Evolutionary conservation across 2,113 vertebrate species (phyloP).

Genomic region (Thamnaconus septentrionalis): DNA sequence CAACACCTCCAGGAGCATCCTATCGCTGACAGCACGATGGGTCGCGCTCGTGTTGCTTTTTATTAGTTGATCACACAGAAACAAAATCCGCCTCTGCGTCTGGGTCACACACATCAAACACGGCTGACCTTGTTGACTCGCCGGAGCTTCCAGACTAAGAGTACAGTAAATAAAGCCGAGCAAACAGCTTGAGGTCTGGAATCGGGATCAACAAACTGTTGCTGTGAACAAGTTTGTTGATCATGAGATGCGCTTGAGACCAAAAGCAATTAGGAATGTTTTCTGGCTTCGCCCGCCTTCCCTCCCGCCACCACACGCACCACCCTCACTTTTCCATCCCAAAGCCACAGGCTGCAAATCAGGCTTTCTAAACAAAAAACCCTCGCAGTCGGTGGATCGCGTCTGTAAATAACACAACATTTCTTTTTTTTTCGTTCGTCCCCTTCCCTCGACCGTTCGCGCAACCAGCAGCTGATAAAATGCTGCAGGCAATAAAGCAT

Average conservation of each 20-base stretch:
- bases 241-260: constrained; percentile 44
- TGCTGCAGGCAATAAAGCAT: constrained; percentile 4
- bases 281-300: constrained; percentile 10
- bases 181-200: constrained; percentile 41
- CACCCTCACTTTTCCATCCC: constrained; percentile 23
- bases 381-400: background rate
- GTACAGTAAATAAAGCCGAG: constrained; percentile 32
- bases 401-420: background rate
- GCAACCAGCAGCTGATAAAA: constrained; percentile 13
- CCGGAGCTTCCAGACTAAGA: constrained; percentile 6
- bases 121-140: constrained; percentile 26
- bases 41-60: background rate
- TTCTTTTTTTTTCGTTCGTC: background rate
- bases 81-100: too few species aligned
- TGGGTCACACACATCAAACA: constrained; percentile 17
- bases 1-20: background rate
- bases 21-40: background rate
- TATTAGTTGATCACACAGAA: constrained; percentile 4
- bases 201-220: constrained; percentile 28
- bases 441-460: constrained; percentile 1
- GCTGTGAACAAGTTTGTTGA: constrained; percentile 41
- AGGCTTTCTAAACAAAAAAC: constrained; percentile 24
- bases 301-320: background rate
- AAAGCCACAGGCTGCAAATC: constrained; percentile 42
- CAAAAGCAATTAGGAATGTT: constrained; percentile 32